Conservation (phyloP, 2,113 vertebrate genomes). For the Pitta sordida region DNA sequence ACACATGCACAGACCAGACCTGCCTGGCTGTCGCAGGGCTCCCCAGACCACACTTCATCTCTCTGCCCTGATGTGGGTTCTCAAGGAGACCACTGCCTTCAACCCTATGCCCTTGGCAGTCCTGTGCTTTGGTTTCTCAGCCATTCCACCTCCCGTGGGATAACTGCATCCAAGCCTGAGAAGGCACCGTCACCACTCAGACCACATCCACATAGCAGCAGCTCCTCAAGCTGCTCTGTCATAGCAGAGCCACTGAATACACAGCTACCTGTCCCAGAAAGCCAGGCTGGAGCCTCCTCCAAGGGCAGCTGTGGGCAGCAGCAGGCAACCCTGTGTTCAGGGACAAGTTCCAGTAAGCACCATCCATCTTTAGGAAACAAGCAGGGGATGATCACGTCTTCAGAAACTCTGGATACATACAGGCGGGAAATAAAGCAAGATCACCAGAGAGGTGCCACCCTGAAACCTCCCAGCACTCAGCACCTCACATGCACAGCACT, state of each 20-base stretch:
- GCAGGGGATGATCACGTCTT: accelerated
- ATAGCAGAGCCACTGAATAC: neutral
- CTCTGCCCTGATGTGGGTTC: neutral
- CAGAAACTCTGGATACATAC: neutral
- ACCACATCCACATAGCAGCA: accelerated
- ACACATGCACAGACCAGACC: accelerated
- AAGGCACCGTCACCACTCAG: neutral
- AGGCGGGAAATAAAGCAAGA: neutral
- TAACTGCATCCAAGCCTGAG: accelerated
- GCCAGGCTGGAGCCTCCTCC: neutral
- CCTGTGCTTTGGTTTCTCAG: neutral
- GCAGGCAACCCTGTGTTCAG: accelerated
- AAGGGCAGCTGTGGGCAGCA: neutral
- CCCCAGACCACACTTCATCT: neutral
- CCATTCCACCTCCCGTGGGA: neutral
- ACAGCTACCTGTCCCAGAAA: accelerated
- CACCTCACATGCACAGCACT: accelerated
- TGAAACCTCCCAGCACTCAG: accelerated
- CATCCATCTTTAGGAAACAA: neutral
- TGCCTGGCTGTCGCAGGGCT: neutral
- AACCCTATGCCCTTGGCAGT: no score
- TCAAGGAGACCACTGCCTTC: neutral
- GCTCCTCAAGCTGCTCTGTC: neutral
- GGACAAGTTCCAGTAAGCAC: neutral
- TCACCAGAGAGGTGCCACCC: neutral